phyloP scores from a whole-genome alignment of 2,113 vertebrate genomes.

The Theristicus caerulescens region DNA sequence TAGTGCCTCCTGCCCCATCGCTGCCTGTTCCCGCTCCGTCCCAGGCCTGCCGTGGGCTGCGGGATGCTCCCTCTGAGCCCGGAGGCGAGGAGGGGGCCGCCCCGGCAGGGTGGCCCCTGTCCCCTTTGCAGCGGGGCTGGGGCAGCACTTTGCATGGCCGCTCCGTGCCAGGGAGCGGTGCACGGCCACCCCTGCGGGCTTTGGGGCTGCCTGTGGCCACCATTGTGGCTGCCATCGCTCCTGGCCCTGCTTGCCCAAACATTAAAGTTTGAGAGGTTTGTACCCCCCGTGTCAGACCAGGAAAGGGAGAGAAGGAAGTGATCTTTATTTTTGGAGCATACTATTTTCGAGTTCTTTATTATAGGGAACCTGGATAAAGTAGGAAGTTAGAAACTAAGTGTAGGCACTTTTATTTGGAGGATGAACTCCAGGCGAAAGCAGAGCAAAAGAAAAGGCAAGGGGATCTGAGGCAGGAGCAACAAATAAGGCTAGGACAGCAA shows the following conservation, averaged over 20 bases:
- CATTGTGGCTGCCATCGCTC: fast-evolving
- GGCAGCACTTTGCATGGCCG: fast-evolving
- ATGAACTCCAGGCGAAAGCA: background rate
- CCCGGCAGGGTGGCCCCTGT: too few species aligned
- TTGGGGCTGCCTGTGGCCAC: background rate
- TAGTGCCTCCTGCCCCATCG: background rate
- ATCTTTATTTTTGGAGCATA: background rate
- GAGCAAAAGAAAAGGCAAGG: background rate
- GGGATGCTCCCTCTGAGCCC: background rate
- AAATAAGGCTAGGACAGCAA: background rate
- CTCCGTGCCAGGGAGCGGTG: background rate
- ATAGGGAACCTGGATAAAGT: background rate
- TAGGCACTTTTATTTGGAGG: background rate
- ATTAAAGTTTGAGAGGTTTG: background rate
- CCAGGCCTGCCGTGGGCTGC: fast-evolving
- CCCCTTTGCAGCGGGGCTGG: fast-evolving
- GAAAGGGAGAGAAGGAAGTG: background rate
- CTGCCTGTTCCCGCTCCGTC: background rate
- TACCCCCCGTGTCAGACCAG: background rate
- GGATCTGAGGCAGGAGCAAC: background rate
- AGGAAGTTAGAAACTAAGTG: background rate
- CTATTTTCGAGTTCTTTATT: background rate
- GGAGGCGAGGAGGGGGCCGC: background rate
- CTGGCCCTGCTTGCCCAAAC: background rate
- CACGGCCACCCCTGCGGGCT: fast-evolving